These are phyloP conservation scores for Cryptotermes secundus DNA, from an alignment of 1,140 invertebrate species.

Conservation along the genomic window DNA sequence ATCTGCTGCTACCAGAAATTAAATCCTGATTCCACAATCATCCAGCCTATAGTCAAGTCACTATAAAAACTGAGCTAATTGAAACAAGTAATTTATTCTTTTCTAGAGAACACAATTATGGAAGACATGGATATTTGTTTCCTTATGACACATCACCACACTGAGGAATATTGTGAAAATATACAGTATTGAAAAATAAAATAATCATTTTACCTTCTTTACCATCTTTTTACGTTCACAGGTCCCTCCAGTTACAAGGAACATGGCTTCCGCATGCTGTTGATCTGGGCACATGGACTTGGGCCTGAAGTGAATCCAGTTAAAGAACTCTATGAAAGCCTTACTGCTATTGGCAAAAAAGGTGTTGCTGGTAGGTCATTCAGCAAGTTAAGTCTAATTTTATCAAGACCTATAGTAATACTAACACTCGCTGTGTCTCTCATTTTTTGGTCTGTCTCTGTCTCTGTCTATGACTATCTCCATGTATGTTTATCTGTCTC, in stretches of 20 bases:
- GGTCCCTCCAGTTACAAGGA: slow-evolving; percentile 73
- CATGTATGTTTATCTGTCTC: no score
- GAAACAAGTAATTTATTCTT: no score
- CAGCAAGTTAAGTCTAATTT: not conserved
- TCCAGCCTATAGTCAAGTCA: no score
- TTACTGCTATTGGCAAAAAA: slow-evolving; percentile 62
- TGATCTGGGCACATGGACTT: slow-evolving; percentile 70
- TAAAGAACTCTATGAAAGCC: slow-evolving; percentile 64
- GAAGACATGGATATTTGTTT: no score
- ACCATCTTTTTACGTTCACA: slow-evolving; percentile 43
- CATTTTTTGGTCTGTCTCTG: no score
- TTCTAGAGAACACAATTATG: no score
- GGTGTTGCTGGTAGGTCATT: slow-evolving; percentile 55
- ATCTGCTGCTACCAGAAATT: no score
- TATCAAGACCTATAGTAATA: not conserved
- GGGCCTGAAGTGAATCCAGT: slow-evolving; percentile 59
- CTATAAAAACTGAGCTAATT: no score
- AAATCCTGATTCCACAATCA: no score
- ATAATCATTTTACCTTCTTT: not conserved
- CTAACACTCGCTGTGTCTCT: no score
- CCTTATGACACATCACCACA: no score
- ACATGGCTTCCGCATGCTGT: slow-evolving; percentile 67
- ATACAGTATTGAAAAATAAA: not conserved
- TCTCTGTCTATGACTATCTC: no score
- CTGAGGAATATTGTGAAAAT: not conserved